A percentile compares a stretch with the other conserved stretches of the same genome.
Evolutionary conservation across 2,113 vertebrate species (phyloP).

Genomic region (Clupea harengus): DNA sequence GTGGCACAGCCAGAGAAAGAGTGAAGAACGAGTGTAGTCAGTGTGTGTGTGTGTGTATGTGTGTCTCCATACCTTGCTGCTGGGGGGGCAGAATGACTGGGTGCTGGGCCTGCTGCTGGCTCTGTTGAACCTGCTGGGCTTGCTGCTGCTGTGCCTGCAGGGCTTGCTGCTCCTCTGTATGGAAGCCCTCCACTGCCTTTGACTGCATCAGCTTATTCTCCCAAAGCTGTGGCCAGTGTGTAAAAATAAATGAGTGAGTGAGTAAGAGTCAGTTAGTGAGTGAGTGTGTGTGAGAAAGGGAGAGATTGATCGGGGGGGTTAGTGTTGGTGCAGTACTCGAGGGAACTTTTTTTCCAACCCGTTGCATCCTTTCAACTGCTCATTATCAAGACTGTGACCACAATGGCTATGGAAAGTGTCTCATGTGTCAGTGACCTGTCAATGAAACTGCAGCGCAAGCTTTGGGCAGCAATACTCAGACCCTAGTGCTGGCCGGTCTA

Average conservation of each 20-base stretch:
- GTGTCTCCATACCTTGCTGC: slow-evolving; percentile 81
- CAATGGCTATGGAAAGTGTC: background rate
- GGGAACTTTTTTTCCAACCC: background rate
- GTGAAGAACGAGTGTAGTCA: too few relatives aligned
- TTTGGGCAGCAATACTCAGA: background rate
- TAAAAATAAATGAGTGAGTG: background rate
- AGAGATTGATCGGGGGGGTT: background rate
- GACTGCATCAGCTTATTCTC: slow-evolving; percentile 97
- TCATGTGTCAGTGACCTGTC: background rate
- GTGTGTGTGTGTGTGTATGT: background rate
- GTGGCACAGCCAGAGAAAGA: too few relatives aligned
- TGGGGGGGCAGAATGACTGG: slow-evolving; percentile 83
- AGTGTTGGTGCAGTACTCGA: background rate
- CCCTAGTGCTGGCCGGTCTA: background rate
- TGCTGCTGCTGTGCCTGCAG: slow-evolving; percentile 82
- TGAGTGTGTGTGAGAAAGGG: background rate
- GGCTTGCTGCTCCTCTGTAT: slow-evolving; percentile 87
- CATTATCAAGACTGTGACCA: background rate
- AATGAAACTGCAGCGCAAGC: background rate
- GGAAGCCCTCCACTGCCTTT: slow-evolving; percentile 97
- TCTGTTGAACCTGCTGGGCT: slow-evolving; percentile 75
- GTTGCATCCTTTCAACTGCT: background rate
- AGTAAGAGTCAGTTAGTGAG: background rate
- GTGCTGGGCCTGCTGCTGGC: slow-evolving; percentile 68
- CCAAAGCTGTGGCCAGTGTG: slow-evolving; percentile 79